Base-by-base conservation (phyloP, 2,888 invertebrate genomes). In the Beris morrisii region DNA sequence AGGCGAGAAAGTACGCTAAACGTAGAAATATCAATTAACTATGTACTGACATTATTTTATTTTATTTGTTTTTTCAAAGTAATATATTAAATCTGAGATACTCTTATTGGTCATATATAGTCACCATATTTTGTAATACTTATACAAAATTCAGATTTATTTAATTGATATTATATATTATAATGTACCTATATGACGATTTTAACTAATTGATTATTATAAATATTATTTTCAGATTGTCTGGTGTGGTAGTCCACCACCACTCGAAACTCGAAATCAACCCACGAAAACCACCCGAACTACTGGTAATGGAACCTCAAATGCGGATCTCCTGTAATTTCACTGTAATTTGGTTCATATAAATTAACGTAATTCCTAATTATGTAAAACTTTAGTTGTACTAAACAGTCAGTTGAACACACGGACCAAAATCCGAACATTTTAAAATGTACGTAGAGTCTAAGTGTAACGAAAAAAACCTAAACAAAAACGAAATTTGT, bases 201-300 rank as follows among this genome's bases (percentile, higher is more conserved):
- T 22, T 22, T 22, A 22, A 22, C 3, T 22, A 22, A 22, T 22
- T 22, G 2, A 22, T 22, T 22, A 22, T 3, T 22, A 22, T 22
- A 22, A 22, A 22, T 22, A 22, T 22, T 22, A 22, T 58, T 65
- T 69, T 0, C 67, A 81, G 81, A 76, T 81, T 67, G 80, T 81
- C 50, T 81, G 81, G 81, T 81, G 81, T 63, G 77, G 79, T 65
- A 78, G 75, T 67, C 78, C 80, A 22, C 79, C 77, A 31, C 76
- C 75, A 45, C 70, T 81, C 65, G 73, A 78, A 64, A 75, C 76
- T 70, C 76, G 76, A 69, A 79, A 78, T 67, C 79, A 79, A 70
- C 81, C 84, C 30, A 88, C 88, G 48, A 88, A 87, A 76, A 88
- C 88, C 0, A 89, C 88, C 4, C 82, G 89, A 67, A 87, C 88